Conservation (phyloP, 2,113 vertebrate genomes). For the Oriolus oriolus region DNA sequence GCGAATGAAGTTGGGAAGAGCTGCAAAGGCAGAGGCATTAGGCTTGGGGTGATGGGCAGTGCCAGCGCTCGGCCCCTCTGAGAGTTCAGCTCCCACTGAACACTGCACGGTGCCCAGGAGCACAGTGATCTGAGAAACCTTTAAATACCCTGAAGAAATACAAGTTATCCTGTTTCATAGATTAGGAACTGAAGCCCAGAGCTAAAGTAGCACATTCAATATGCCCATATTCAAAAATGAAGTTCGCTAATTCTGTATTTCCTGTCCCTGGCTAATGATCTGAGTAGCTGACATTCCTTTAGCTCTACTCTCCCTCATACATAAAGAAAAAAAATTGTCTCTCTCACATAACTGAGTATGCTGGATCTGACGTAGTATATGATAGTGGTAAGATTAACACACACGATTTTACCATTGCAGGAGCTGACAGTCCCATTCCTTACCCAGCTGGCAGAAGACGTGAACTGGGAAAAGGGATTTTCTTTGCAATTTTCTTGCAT, state of each 20-base stretch:
- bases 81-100: background rate
- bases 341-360: background rate
- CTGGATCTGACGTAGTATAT: background rate
- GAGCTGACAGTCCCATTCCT: background rate
- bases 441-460: background rate
- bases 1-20: background rate
- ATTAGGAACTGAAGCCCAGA: background rate
- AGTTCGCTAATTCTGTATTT: background rate
- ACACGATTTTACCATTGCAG: background rate
- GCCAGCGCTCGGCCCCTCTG: fast-evolving
- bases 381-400: background rate
- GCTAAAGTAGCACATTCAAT: background rate
- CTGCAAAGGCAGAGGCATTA: fast-evolving
- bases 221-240: background rate
- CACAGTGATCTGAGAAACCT: background rate
- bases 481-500: background rate
- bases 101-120: fast-evolving
- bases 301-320: background rate
- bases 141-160: background rate
- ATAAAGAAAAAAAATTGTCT: background rate
- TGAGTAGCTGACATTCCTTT: background rate
- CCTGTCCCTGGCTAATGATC: background rate
- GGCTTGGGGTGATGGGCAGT: background rate
- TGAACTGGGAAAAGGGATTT: background rate
- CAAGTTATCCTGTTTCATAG: background rate